Evolutionary conservation across 2,113 vertebrate species (phyloP).

Genomic region (Emydura subglobosa): DNA sequence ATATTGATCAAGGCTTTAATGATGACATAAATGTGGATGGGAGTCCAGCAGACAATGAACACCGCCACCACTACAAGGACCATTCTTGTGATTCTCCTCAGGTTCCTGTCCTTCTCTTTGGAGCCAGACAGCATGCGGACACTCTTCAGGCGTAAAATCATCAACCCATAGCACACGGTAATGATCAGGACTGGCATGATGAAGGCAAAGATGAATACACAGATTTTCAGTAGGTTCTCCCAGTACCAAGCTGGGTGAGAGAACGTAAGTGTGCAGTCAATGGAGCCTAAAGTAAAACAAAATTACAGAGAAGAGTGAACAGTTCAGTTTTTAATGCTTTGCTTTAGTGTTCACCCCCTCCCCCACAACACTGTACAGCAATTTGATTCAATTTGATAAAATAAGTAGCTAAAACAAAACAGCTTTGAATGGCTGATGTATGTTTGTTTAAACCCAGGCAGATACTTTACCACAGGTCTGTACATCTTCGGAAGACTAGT

Average conservation of each 20-base stretch:
- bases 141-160: conserved; percentile 97
- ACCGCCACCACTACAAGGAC: conserved; percentile 97
- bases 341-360: not conserved
- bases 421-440: not conserved
- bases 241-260: conserved; percentile 97
- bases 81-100: conserved; percentile 97
- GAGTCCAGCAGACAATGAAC: conserved; percentile 99
- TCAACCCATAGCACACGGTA: conserved; percentile 96
- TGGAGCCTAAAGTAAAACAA: conserved; percentile 76
- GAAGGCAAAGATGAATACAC: conserved; percentile 99
- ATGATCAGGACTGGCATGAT: conserved; percentile 99
- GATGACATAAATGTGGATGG: conserved; percentile 98
- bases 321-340: not conserved
- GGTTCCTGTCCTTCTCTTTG: conserved; percentile 97
- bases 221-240: conserved; percentile 98
- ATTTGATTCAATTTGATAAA: not conserved
- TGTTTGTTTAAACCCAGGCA: not conserved
- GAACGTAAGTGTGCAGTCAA: conserved; percentile 93
- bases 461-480: not conserved
- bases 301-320: conserved; percentile 11
- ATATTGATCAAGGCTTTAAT: conserved; percentile 94
- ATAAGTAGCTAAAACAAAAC: not conserved
- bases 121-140: conserved; percentile 98
- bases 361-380: not conserved
- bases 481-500: not conserved